These are phyloP conservation scores for Chrysaora quinquecirrha DNA, from an alignment of 30 jellyfish, hydroid and myxozoan genomes.

Conservation along the genomic window DNA sequence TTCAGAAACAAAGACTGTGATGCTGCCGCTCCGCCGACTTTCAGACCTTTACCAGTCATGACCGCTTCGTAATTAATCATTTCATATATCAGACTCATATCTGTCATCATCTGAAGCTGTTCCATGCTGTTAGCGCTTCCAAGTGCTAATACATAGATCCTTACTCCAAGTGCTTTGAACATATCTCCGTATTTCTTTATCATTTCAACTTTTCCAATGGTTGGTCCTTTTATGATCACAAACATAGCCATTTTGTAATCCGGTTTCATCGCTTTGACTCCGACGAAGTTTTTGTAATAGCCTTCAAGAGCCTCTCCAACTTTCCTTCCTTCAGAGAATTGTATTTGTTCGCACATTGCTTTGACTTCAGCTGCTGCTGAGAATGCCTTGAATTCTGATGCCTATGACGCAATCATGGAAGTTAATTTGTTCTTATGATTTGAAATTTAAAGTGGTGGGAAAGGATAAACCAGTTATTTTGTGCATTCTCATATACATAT, in stretches of 20 bases:
- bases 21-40: slow-evolving; percentile 80
- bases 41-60: slow-evolving; percentile 88
- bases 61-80: slow-evolving; percentile 76
- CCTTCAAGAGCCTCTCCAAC: slow-evolving; percentile 91
- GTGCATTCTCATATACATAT: too few relatives aligned
- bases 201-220: slow-evolving; percentile 75
- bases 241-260: slow-evolving; percentile 69
- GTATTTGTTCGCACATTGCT: slow-evolving; percentile 56
- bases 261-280: slow-evolving; percentile 71
- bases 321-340: slow-evolving; percentile 72
- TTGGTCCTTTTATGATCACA: slow-evolving; percentile 77
- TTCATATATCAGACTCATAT: slow-evolving; percentile 63
- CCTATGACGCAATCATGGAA: slow-evolving; percentile 32
- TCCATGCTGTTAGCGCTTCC: slow-evolving; percentile 68
- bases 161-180: slow-evolving; percentile 77
- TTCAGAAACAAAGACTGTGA: slow-evolving; percentile 69
- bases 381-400: slow-evolving; percentile 77
- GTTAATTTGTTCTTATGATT: too few relatives aligned
- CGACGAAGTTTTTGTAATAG: slow-evolving; percentile 74
- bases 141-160: slow-evolving; percentile 71
- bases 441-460: too few relatives aligned
- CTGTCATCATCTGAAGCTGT: slow-evolving; percentile 72
- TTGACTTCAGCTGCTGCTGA: slow-evolving; percentile 75
- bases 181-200: slow-evolving; percentile 71
- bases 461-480: too few relatives aligned